Evolutionary conservation across 2,888 invertebrate genomes (phyloP), one percentile per base, ranked within the genome.

Genomic region (Andrena minutula): DNA sequence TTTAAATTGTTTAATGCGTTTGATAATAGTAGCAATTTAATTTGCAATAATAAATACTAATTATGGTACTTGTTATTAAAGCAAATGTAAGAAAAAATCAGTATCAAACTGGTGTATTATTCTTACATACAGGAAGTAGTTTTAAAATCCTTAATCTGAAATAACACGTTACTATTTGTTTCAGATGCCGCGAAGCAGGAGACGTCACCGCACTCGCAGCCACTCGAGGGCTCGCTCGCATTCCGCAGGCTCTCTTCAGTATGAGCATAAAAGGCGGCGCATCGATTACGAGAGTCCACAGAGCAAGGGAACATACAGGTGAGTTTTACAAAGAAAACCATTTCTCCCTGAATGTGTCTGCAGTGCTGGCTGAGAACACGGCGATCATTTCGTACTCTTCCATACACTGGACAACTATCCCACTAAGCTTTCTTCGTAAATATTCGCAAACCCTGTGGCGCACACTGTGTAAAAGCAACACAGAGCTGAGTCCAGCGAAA

Each of bases 101-200:
- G 6, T 51, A 2, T 8, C n/a, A 5, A 3, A n/a, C 10, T 47
- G 8, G 49, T 8, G 0, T 16, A 16, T 47, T 3, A 1, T 64
- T 51, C n/a, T 51, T 51, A 7, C n/a, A 8, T 16, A 16, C 10
- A 26, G 2, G n/a, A 49, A 28, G 2, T 23, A 2, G 12, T 20
- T 28, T 10, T 7, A 8, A 65, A n/a, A 60, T 28, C 28, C 41
- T 2, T 23, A 58, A 3, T 5, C 0, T 10, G n/a, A 60, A 28
- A n/a, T 4, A 12, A 66, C 5, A 8, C 56, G 6, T 0, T 47
- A 0, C 16, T 6, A 94, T 75, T 75, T 85, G 87, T 91, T 92
- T 10, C 95, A 97, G 97, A 97, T 97, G 97, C 97, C 97, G 92
- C 96, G 97, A 90, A 96, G 96, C 87, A 96, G 97, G 90, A 96